Conservation (phyloP, 2,888 invertebrate genomes). For the Colostygia pectinataria region DNA sequence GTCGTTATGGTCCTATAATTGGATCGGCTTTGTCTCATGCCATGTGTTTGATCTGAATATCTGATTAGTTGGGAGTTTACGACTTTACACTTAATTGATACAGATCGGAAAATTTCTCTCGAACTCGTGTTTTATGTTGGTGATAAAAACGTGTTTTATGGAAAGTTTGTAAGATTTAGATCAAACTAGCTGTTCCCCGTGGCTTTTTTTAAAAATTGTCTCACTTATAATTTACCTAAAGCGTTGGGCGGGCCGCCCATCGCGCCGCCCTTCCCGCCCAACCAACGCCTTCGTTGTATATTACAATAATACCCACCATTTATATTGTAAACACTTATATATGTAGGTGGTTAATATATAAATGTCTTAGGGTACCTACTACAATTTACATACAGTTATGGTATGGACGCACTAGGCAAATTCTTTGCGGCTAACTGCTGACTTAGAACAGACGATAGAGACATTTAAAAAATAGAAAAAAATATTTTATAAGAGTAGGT, state of each 20-base stretch:
- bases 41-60: slow-evolving; percentile 25
- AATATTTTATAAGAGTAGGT: too few relatives aligned
- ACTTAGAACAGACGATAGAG: too few relatives aligned
- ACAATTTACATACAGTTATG: too few relatives aligned
- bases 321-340: too few relatives aligned
- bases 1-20: slow-evolving; percentile 66
- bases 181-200: too few relatives aligned
- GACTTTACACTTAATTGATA: slow-evolving; percentile 23
- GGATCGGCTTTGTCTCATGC: slow-evolving; percentile 58
- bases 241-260: slow-evolving; percentile 52
- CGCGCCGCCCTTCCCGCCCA: slow-evolving; percentile 55
- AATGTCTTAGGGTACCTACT: too few relatives aligned
- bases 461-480: too few relatives aligned
- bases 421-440: too few relatives aligned
- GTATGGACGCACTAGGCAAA: too few relatives aligned
- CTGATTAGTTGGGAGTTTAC: slow-evolving; percentile 21
- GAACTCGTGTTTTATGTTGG: neutral
- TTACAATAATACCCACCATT: neutral
- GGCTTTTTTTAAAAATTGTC: too few relatives aligned
- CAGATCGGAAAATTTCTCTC: slow-evolving; percentile 1
- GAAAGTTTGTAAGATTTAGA: too few relatives aligned
- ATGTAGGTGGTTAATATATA: too few relatives aligned
- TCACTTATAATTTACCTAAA: neutral
- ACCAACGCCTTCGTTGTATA: slow-evolving; percentile 41
- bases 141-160: neutral